Base-by-base conservation (phyloP, 2,113 vertebrate genomes). In the Vidua chalybeata region DNA sequence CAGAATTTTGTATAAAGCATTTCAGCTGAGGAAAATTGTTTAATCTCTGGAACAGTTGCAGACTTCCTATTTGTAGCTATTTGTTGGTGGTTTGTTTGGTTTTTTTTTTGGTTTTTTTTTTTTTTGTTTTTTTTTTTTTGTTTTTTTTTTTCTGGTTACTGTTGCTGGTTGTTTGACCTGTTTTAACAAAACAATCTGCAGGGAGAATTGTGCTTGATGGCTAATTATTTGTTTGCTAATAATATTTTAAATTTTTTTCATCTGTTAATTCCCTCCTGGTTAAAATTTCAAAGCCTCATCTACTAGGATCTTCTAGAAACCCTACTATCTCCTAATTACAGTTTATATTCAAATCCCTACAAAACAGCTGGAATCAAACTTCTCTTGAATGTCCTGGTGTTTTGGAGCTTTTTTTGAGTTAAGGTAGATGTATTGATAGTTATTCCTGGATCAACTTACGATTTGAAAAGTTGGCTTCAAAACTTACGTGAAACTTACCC, bases 241-340 rank as follows among this genome's bases (percentile, higher is more conserved):
- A 89, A 92, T 93, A 28, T 96, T 95, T 96, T 86, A 76, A 96
- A 96, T 97, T 83, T 74, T 51, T 89, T 82, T 96, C 78, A 77
- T 95, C 89, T 88, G 52, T 81, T 90, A 96, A 94, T 89, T 97
- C 76, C 64, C 61, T 96, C 62, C 54, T 5, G 24, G 55, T 96
- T 97, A 84, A 94, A 85, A 96, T 96, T 96, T 96, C 93, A 97
- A 96, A 97, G 85, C 45, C 33, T 51, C 33, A 78, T 86, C 87
- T 74, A 35, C 78, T 62, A 89, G 33, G 82, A 95, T 97, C 92
- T 97, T 94, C 68, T 76, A 73, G 66, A 95, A 97, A 87, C 68
- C 33, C 84, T 82, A 22, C 54, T 89, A 33, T 86, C 71, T 91
- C 28, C 79, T 93, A 95, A 92, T 97, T 96, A 95, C 87, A 92